Base-by-base conservation (phyloP, 2,797 vertebrate species). In the Onychomys arenicola region DNA sequence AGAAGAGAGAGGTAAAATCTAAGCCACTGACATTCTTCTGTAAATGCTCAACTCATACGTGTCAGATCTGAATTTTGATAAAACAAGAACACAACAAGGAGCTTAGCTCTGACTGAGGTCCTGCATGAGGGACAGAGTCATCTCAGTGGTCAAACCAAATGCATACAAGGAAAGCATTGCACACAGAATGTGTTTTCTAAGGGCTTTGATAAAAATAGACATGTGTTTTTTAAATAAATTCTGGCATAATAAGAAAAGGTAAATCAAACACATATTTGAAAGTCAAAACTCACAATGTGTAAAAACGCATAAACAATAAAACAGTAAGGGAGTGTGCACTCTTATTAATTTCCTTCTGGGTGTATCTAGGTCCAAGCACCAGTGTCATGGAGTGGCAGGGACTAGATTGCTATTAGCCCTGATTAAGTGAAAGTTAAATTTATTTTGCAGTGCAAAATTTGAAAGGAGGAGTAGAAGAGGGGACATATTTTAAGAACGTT, bases 51-150 rank as follows among this genome's bases (percentile, higher is more conserved):
- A 17, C 75, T 34, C 91, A 59, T 61, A 61, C 88, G 78, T 76
- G 77, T 85, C 84, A 95, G 81, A 94, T 86, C 82, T 23, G 40
- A 82, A 76, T 63, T 85, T 16, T 83, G 86, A 94, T 95, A 90
- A 95, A 81, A 52, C 16, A 85, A 90, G 67, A 86, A 69, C 78
- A 4, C 73, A 80, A 78, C 75, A 69, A 4, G 67, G 67, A 57
- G n/a, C 11, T 16, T 65, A 16, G 23, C 57, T 81, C 5, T 11
- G 4, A 6, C 10, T 61, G 52, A 86, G 0, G 49, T n/a, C 40
- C 32, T 1, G 0, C 83, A 65, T 17, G 59, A 77, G 16, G 27
- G 12, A 6, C 5, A 55, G 0, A 25, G 27, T 16, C 46, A 75
- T 69, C 92, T 40, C 46, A 12, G 52, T 17, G 46, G 34, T 37